Evolutionary conservation across 2,888 invertebrate genomes (phyloP).

Genomic region (Bembecia ichneumoniformis): DNA sequence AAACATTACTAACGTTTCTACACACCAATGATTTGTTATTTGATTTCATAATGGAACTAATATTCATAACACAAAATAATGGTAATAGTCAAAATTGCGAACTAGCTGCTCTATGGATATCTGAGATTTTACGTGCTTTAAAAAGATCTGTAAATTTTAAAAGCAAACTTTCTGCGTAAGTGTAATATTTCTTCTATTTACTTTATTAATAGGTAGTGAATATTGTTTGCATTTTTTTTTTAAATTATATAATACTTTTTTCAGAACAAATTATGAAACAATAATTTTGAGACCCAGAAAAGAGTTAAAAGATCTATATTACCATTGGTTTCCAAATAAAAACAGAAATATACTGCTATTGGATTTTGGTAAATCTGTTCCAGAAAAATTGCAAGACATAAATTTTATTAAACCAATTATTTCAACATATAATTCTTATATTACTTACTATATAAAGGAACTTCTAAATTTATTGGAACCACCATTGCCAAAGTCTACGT

Average conservation of each 20-base stretch:
- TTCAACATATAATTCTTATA: constrained; percentile 46
- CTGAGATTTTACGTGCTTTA: constrained; percentile 55
- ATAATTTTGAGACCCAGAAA: constrained; percentile 29
- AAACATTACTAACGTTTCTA: constrained; percentile 63
- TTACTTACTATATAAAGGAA: constrained; percentile 44
- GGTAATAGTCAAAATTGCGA: constrained; percentile 28
- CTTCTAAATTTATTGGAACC: constrained; percentile 43
- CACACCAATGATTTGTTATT: constrained; percentile 64
- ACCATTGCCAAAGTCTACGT: constrained; percentile 27
- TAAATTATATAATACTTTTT: constrained; percentile 15
- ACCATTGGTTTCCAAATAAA: constrained; percentile 55
- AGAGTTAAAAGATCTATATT: constrained; percentile 39
- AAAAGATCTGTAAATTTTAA: constrained; percentile 46
- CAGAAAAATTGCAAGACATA: constrained; percentile 39
- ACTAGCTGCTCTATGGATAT: constrained; percentile 69
- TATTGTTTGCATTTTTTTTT: no score
- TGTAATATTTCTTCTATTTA: constrained; percentile 1
- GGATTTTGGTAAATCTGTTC: constrained; percentile 43
- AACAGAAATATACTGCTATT: constrained; percentile 35
- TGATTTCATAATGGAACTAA: constrained; percentile 53
- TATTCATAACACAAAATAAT: constrained; percentile 44
- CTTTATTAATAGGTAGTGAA: no score
- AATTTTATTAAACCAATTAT: constrained; percentile 48
- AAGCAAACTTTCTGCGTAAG: constrained; percentile 37
- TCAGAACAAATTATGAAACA: constrained; percentile 25